Evolutionary conservation across 2,113 vertebrate genomes (phyloP).

Genomic region (Morone saxatilis): DNA sequence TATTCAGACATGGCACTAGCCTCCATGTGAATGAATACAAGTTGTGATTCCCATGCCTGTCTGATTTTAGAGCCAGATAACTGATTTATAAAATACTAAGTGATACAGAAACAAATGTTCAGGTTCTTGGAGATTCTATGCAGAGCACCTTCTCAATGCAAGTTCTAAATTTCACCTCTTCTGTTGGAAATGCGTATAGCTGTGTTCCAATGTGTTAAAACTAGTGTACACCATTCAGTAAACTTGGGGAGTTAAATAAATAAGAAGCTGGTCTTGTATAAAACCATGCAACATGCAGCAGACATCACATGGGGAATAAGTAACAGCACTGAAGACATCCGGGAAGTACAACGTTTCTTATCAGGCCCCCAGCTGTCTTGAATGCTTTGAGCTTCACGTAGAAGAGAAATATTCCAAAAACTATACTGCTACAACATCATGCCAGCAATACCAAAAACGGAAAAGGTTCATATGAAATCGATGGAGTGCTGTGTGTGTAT

Average conservation of each 20-base stretch:
- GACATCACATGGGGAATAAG: background rate
- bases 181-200: background rate
- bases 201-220: background rate
- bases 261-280: background rate
- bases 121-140: background rate
- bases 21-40: background rate
- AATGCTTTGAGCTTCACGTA: background rate
- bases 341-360: background rate
- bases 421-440: background rate
- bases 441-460: background rate
- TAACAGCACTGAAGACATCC: background rate
- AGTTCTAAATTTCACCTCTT: background rate
- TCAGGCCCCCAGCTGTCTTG: background rate
- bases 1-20: background rate
- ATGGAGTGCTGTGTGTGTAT: background rate
- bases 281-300: conserved; percentile 22
- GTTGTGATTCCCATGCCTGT: background rate
- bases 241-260: background rate
- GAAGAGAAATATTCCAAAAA: background rate
- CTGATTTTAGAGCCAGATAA: background rate
- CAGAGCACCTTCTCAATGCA: background rate
- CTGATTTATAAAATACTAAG: too few species aligned
- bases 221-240: background rate
- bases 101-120: background rate
- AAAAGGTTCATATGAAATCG: background rate